Evolutionary conservation across 2,113 vertebrate genomes (phyloP).

Genomic region (Oncorhynchus gorbuscha): DNA sequence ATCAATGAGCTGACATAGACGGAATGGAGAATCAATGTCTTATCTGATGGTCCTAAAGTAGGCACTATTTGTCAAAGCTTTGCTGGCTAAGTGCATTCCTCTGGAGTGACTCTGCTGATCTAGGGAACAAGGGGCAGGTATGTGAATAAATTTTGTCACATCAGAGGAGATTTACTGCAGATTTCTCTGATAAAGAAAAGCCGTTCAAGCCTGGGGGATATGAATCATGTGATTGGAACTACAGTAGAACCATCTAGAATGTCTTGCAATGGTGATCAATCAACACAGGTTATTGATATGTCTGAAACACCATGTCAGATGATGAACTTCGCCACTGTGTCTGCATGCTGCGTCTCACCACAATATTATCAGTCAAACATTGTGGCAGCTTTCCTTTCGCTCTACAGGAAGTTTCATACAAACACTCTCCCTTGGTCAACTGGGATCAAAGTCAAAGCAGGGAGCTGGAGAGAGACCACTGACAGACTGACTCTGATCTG

Average conservation of each 20-base stretch:
- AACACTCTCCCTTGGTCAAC: too few species aligned
- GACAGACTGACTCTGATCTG: too few species aligned
- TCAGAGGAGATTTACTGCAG: neutral
- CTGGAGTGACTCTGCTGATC: slow-evolving; percentile 1
- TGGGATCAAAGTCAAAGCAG: too few species aligned
- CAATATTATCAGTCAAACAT: too few species aligned
- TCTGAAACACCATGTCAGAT: neutral
- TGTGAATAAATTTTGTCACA: neutral
- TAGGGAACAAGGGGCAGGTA: neutral
- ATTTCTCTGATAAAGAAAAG: neutral
- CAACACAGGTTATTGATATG: neutral
- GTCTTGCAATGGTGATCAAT: neutral
- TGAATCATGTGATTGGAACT: neutral
- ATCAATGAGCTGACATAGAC: neutral
- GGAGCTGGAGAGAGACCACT: too few species aligned
- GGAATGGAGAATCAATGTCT: neutral
- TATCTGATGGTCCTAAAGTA: neutral
- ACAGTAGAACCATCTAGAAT: neutral
- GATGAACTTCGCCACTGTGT: too few species aligned
- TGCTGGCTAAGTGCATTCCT: slow-evolving; percentile 23
- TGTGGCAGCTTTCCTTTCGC: too few species aligned
- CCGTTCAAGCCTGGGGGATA: neutral
- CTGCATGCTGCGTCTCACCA: too few species aligned
- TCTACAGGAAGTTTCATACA: too few species aligned
- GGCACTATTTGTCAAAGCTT: neutral